Evolutionary conservation across 2,888 invertebrate genomes (phyloP), one percentile per base, ranked within the genome.

Genomic region (Scrobipalpa costella): DNA sequence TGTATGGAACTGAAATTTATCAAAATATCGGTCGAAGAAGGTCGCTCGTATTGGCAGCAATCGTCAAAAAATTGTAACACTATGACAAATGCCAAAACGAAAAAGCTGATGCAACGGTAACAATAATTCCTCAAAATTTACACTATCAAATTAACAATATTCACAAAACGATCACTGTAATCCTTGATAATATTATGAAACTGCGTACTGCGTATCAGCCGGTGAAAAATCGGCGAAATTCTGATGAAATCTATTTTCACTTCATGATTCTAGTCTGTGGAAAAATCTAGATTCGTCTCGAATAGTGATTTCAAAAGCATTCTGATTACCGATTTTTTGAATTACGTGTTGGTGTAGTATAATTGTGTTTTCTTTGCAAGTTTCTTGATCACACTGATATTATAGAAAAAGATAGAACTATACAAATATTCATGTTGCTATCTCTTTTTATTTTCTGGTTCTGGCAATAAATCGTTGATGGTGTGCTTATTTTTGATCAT

Each of bases 1-100:
- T 90, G 82, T n/a, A 81, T 19, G 19, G 17, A 36, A 38, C 36
- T 57, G 38, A 19, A 57, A 57, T 11, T 38, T 38, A 9, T 27
- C 38, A 38, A 36, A 19, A 57, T 57, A 57, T 55, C 34, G 33
- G 55, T 55, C 34, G 55, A 55, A 55, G 15, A 33, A 19, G 49
- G 21, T 49, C 49, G 50, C 21, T 52, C 50, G 50, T 52, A 13
- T n/a, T 57, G 17, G 17, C 57, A 57, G 33, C 33, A 9, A 21
- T n/a, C 47, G 44, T 17, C 36, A 21, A 33, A 15, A 47, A 47
- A 21, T 33, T 15, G 17, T 33, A 27, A 27, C 27, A 27, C 27
- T 27, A 27, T 33, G 19, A 17, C 5, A 19, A 17, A 19, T 19
- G 38, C 36, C 38, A 58, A 38, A 38, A 58, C 15, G 33, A 55